These are phyloP conservation scores for Oithona nana DNA, from an alignment of 2,888 invertebrate genomes.

Conservation along the genomic window DNA sequence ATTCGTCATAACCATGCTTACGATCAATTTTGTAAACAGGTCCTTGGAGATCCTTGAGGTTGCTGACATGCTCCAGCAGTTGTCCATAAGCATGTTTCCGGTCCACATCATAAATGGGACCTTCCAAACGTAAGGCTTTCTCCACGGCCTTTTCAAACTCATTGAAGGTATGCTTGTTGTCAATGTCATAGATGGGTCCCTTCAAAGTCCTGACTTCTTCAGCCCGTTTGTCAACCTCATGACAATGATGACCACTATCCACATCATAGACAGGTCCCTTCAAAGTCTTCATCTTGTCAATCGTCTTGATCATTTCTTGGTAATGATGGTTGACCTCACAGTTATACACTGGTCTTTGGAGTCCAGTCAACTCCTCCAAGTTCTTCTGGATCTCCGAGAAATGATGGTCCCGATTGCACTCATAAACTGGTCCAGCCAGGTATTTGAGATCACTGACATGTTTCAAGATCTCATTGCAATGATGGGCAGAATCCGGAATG, in stretches of 20 bases:
- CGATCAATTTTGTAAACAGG: conserved; percentile 16
- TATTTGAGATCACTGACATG: conserved; percentile 3
- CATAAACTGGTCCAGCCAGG: conserved; percentile 6
- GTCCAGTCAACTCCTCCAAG: not conserved
- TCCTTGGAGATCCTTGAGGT: conserved; percentile 5
- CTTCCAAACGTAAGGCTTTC: not conserved
- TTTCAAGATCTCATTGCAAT: conserved; percentile 12
- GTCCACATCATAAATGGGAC: conserved; percentile 15
- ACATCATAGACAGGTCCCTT: conserved; percentile 16
- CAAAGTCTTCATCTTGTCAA: conserved; percentile 7
- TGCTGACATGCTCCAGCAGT: conserved; percentile 2
- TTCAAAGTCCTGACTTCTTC: not conserved
- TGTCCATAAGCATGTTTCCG: conserved; percentile 8
- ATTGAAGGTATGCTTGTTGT: not conserved
- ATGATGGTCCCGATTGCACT: conserved; percentile 6
- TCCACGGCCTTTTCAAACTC: not conserved
- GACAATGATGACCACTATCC: conserved; percentile 12
- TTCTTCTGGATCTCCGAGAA: conserved; percentile 9
- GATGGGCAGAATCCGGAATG: not conserved
- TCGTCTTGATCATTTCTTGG: not conserved
- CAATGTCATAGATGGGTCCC: conserved; percentile 12
- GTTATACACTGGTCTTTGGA: conserved; percentile 2
- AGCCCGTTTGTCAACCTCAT: conserved; percentile 9
- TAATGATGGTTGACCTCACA: conserved; percentile 15
- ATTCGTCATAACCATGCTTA: conserved; percentile 12